Evolutionary conservation across 1,140 invertebrate genomes (phyloP), one percentile per base, ranked within the genome.

Genomic region (Uloborus diversus): DNA sequence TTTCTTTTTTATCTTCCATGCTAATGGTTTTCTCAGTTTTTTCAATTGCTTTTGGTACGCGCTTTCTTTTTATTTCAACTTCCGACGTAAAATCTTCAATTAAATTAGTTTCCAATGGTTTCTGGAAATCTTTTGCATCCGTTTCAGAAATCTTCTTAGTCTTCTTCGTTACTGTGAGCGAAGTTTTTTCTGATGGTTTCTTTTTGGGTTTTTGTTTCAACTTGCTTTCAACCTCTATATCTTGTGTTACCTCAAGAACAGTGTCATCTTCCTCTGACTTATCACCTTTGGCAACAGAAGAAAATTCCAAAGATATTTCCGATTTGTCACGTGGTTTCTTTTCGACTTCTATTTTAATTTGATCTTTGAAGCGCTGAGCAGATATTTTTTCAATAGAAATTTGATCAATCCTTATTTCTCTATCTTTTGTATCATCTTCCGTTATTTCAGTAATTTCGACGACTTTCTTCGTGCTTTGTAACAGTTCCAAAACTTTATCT

Each of bases 141-240:
- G 61, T 42, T 13, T 61, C 11, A 23, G 33, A 20, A 25, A 61
- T 47, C 3, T 28, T 11, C 1, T 1, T 11, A n/a, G 20, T 11
- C 27, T 28, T 59, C 56, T 28, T 59, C 27, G 1, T 59, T 23
- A 53, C 14, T 23, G n/a, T 13, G 53, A 57, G 53, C 11, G 20
- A 57, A 11, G 13, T 23, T 23, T 25, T 27, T 32, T 32, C 47
- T 33, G 25, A 33, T 53, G 14, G 0, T 33, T 30, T 64, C 30
- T 25, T 62, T n/a, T 78, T 51, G n/a, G 62, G 61, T 30, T 78
- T 37, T 25, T 53, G 28, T 35, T 57, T 35, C 5, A 71, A 20
- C 9, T 30, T 17, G 2, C 1, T 57, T 57, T 57, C 27, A 9
- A 20, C 33, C 37, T 57, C 25, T 32, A 20, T 7, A n/a, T 7